Evolutionary conservation across 2,797 vertebrate genomes (phyloP).

Genomic region (Galagoides demidoff): DNA sequence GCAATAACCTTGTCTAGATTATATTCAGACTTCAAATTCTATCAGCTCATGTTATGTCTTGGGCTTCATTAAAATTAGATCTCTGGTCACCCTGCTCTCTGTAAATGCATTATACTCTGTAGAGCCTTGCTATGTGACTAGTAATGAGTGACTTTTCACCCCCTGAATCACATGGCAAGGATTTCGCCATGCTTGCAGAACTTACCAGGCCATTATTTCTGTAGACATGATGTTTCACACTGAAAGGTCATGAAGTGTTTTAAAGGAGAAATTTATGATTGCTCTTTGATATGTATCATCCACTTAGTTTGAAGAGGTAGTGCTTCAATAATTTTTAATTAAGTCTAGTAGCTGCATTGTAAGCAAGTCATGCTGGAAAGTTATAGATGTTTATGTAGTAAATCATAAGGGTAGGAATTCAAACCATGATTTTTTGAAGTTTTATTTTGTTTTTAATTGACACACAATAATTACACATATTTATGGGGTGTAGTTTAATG

Average conservation of each 20-base stretch:
- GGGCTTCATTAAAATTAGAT: slow-evolving; percentile 79
- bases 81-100: slow-evolving; percentile 71
- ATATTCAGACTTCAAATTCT: slow-evolving; percentile 67
- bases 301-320: slow-evolving; percentile 52
- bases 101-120: slow-evolving; percentile 66
- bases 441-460: background rate
- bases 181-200: slow-evolving; percentile 75
- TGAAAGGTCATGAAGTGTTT: slow-evolving; percentile 65
- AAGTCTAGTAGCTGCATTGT: slow-evolving; percentile 19
- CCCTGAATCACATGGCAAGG: slow-evolving; percentile 24
- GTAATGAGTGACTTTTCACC: slow-evolving; percentile 76
- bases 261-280: slow-evolving; percentile 64
- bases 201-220: slow-evolving; percentile 59
- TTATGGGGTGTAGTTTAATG: background rate
- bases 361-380: background rate
- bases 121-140: slow-evolving; percentile 72
- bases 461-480: background rate
- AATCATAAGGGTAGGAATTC: slow-evolving; percentile 19
- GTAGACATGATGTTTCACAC: slow-evolving; percentile 39
- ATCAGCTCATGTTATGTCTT: slow-evolving; percentile 70
- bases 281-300: slow-evolving; percentile 50
- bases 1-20: slow-evolving; percentile 62
- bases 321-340: slow-evolving; percentile 63
- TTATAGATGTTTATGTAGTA: slow-evolving; percentile 46
- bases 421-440: slow-evolving; percentile 6